Evolutionary conservation across 2,113 vertebrate genomes (phyloP), one percentile per base, ranked within the genome.

Genomic region (Heterotis niloticus): DNA sequence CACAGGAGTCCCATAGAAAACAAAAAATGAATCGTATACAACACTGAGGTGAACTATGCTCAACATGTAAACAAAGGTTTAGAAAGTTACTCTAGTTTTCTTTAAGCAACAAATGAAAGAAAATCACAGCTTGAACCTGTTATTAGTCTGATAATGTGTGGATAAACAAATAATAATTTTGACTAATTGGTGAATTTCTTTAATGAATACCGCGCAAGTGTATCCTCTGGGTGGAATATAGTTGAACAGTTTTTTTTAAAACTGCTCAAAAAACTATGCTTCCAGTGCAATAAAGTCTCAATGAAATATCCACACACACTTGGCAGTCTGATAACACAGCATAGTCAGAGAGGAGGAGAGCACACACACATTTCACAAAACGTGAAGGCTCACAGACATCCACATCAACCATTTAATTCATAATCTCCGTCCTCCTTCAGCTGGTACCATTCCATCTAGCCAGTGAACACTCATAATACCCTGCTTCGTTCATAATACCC

Each of bases 391-490:
- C 24, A 72, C 75, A 56, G 66, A 80, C 74, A 83, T 84, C 83
- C 81, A 80, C 80, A 85, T 87, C 79, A 68, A 76, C 79, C 78
- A 79, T 82, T 76, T 84, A 83, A 84, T 81, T 77, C 76, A 73
- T 88, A 84, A 87, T 88, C 84, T 83, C 82, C 83, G 85, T 83
- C 83, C 88, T 78, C 79, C 80, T 73, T 23, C 9, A 11, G 17
- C 44, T 79, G 62, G 82, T 87, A 75, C 76, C 82, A 79, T 76
- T 79, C 73, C 64, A 20, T 29, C 79, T 76, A 70, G 74, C 68
- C 64, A 14, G 20, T 5, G 59, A 3, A 20, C 51, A 72, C 54
- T 44, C 17, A 60, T 16, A 5, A 60, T 64, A 29, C 75, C 54
- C 64, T 34, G 20, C 10, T 71, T 82, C 60, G 60, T 29, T 0